Evolutionary conservation across 2,888 invertebrate genomes (phyloP), one percentile per base, ranked within the genome.

Genomic region (Crepidodera aurea): DNA sequence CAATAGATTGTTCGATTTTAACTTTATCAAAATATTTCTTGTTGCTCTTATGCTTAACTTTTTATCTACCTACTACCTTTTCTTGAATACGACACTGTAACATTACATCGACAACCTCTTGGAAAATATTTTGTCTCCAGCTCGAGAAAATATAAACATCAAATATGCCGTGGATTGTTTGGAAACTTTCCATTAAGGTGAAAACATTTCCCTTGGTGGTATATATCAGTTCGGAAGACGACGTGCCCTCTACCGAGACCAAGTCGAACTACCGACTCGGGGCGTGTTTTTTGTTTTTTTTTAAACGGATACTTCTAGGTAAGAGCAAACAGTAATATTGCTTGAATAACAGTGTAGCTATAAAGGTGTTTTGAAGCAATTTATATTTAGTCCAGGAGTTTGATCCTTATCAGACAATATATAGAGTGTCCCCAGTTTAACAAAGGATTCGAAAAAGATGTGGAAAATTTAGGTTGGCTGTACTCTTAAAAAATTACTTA

Each of bases 101-200:
- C n/a, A n/a, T n/a, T n/a, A n/a, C n/a, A n/a, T 29, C 10, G 2
- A 29, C 10, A 8, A 29, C 10, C 4, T 29, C 29, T 10, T 8
- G 10, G 34, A 34, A 34, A 34, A 34, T 34, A 34, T 34, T 34
- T 34, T 13, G 34, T 34, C 34, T 34, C 34, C 2, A 10, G 2
- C 13, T 34, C 1, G 34, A 12, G 34, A 34, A n/a, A 34, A 34
- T 34, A 12, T 34, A 34, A 34, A 12, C 34, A 10, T 13, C 10
- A 10, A 34, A 34, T 34, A 34, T 34, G 34, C 34, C 13, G 12
- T 13, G 34, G 34, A 34, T 34, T 34, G 34, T 34, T 34, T 34
- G 34, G 34, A 34, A 34, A 34, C 34, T 34, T 34, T 34, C 34
- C 34, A 34, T 34, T 34, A 34, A 34, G 34, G 34, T 34, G 12